Evolutionary conservation across 2,888 invertebrate species (phyloP), one percentile per base, ranked within the genome.

Genomic region (Ernsta delagoae): DNA sequence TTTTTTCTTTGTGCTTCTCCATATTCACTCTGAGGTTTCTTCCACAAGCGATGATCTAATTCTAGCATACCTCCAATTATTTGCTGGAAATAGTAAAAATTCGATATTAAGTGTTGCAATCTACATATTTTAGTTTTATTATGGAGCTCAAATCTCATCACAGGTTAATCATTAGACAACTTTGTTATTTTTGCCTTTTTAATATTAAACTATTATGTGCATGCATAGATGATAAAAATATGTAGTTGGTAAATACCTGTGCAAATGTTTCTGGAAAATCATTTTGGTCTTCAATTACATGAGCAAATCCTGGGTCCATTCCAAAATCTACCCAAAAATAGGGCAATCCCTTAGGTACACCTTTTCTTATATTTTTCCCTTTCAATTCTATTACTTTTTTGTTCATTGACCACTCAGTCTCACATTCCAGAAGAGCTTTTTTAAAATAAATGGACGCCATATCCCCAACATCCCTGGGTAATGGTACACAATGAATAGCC

Each of bases 271-370:
- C 89, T 0, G 98, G 98, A 88, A 99, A 99, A 50, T 95, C 85
- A 68, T 95, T 94, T 83, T 98, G 97, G 86, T 99, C 98, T 90
- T 99, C 99, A 79, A 99, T 98, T 0, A 99, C 97, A 91, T 99
- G 99, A 59, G 98, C 99, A 92, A 97, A 99, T 0, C 99, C 99
- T 64, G 96, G 95, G 56, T 97, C 96, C 92, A 96, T 95, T 16
- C 98, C 99, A 93, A 99, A 99, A 86, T 98, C 96, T 0, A 99
- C 97, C 92, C 96, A 96, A 88, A 99, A 98, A 86, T 99, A 99
- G 0, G 99, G 97, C 74, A 99, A 94, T 0, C 98, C 98, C 88
- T 97, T 98, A 0, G 99, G 99, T 72, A 99, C 92, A 11, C 97
- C 95, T 81, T 95, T 95, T 54, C 98, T 94, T 31, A 99, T 94